Base-by-base conservation (phyloP, 2,113 vertebrate genomes). In the Labeo rohita region DNA sequence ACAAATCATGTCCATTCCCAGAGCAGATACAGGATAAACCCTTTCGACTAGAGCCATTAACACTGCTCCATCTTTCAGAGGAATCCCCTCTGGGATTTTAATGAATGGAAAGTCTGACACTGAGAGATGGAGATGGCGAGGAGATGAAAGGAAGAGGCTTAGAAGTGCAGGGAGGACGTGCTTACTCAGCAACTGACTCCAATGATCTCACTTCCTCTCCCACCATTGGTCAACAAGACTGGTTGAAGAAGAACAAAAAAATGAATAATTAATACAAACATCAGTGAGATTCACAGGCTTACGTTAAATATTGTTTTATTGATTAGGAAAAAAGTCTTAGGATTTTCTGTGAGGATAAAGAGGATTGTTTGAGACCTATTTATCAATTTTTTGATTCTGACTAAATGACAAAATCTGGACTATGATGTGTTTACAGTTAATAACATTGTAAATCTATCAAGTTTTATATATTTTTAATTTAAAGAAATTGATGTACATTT, bases 141-240 rank as follows among this genome's bases (percentile, higher is more conserved):
- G 28, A 23, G 49, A 70, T 63, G 50, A 74, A 70, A 85, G 80
- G 54, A 78, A 78, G 83, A 47, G 68, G 52, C 50, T 85, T 54
- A 39, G 45, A 49, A 28, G 39, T 54, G 28, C 6, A 72, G 80
- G n/a, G 56, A 87, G 85, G 78, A 88, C 50, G 36, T 56, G 77
- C 87, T 86, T 61, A 47, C 50, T 88, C 89, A 86, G 87, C 86
- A 84, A n/a, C 34, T 21, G 47, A 50, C 66, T 21, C 16, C 23
- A 36, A 73, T 90, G 90, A 91, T 61, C 80, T 90, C 87, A 90
- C 90, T 91, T 91, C 89, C 86, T 91, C 43, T 86, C 52, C 66
- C 84, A 34, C 80, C 89, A 85, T 88, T 73, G 61, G 78, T 85
- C 83, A 87, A 87, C 86, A 86, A 54, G 56, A 77, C 66, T n/a